Evolutionary conservation across 2,888 invertebrate species (phyloP).

Genomic region (Desoria tigrina): DNA sequence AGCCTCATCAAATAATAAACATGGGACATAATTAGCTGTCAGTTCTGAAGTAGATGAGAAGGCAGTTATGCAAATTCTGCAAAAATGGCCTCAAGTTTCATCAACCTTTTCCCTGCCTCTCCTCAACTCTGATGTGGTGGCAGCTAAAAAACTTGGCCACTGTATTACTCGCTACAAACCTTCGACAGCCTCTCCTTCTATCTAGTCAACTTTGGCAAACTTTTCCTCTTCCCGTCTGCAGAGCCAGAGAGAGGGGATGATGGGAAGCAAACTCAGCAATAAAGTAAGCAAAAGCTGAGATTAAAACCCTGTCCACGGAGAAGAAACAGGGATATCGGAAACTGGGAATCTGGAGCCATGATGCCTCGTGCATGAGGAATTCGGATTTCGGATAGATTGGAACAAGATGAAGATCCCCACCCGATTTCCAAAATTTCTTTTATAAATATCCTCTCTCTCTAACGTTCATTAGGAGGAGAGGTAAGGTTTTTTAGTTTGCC

Average conservation of each 20-base stretch:
- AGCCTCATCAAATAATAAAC: constrained; percentile 7
- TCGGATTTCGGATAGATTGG: too few species aligned
- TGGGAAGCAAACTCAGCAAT: constrained; percentile 19
- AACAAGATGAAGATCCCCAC: too few species aligned
- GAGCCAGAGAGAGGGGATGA: background rate
- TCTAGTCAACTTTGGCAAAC: constrained; percentile 6
- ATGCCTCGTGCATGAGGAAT: too few species aligned
- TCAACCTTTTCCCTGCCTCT: background rate
- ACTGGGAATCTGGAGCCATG: too few species aligned
- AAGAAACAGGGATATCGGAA: background rate
- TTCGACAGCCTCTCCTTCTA: background rate
- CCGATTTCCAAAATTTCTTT: too few species aligned
- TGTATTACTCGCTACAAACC: background rate
- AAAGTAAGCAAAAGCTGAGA: constrained; percentile 14
- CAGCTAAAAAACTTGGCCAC: background rate
- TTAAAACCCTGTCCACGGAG: constrained; percentile 12
- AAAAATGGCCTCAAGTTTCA: constrained; percentile 5
- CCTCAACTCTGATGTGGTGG: constrained; percentile 3
- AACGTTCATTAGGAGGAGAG: too few species aligned
- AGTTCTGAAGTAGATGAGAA: background rate
- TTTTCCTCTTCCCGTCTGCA: background rate
- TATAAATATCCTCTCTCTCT: too few species aligned
- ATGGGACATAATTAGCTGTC: constrained; percentile 10
- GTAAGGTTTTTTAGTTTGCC: too few species aligned
- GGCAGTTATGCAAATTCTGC: constrained; percentile 3